Evolutionary conservation across 2,113 vertebrate genomes (phyloP).

Genomic region (human): GRCh38 chr6:150397501-150398000

Average conservation of each 20-base stretch:
- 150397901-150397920: not conserved
- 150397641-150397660: not conserved
- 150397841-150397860: not conserved
- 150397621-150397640: not conserved
- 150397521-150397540: too few species aligned
- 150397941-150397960: not conserved
- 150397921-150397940: not conserved
- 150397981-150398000: not conserved
- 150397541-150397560: too few species aligned
- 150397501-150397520: too few species aligned
- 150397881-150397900: not conserved
- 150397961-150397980: rapidly evolving
- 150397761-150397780: not conserved
- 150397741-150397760: not conserved
- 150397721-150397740: not conserved
- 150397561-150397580: too few species aligned
- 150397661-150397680: not conserved
- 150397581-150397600: too few species aligned
- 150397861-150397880: not conserved
- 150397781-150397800: not conserved
- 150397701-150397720: not conserved
- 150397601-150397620: not conserved
- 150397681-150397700: not conserved
- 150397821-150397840: not conserved
- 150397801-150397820: not conserved